These are phyloP conservation scores for Tachina lurida DNA, from an alignment of 2,888 invertebrate genomes.

Conservation along the genomic window DNA sequence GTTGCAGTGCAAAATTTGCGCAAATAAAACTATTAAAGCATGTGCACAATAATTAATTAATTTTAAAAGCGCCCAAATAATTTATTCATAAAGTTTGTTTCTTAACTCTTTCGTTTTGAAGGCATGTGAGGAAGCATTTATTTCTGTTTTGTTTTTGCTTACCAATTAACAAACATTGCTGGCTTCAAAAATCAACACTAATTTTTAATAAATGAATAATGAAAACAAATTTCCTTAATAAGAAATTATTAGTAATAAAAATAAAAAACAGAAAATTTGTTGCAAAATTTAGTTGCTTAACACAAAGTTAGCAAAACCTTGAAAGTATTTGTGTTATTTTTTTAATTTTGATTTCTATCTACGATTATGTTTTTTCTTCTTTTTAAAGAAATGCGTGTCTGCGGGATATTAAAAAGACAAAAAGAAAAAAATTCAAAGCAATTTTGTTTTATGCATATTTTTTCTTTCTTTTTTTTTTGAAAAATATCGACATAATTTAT, in stretches of 20 bases:
- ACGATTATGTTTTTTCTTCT: no score
- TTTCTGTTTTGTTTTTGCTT: not conserved
- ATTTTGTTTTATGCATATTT: not conserved
- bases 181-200: not conserved
- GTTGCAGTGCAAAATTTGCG: not conserved
- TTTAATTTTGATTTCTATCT: not conserved
- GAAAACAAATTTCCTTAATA: constrained; percentile 20
- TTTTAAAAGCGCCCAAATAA: not conserved
- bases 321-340: not conserved
- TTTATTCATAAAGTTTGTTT: not conserved
- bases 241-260: constrained; percentile 14
- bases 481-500: constrained; percentile 19
- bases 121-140: not conserved
- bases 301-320: not conserved
- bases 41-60: not conserved
- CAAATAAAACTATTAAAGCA: not conserved
- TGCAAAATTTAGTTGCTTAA: not conserved
- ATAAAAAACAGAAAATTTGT: not conserved
- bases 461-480: not conserved
- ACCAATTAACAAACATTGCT: not conserved
- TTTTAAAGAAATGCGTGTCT: constrained; percentile 25
- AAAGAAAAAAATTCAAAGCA: not conserved
- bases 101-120: constrained; percentile 13
- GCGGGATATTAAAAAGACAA: not conserved
- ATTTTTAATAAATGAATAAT: not conserved